Conservation (phyloP, 2,888 invertebrate species). For the Capitulum mitella region DNA sequence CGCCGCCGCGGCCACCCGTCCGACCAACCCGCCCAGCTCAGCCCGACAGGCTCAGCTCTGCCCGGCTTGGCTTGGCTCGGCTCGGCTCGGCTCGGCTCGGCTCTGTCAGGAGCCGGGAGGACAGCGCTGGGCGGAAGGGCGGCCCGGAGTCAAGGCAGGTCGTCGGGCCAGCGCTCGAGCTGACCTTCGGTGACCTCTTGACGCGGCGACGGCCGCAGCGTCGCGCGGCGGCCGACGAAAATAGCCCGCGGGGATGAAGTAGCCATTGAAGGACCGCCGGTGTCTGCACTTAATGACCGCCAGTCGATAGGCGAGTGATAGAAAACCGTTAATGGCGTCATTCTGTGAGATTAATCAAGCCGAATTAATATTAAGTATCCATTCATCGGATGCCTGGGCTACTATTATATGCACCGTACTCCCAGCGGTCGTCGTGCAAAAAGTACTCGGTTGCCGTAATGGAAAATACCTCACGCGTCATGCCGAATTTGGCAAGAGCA, state of each 20-base stretch:
- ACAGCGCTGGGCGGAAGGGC: no score
- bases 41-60: no score
- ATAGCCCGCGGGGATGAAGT: background rate
- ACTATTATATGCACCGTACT: background rate
- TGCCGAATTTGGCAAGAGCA: no score
- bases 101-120: no score
- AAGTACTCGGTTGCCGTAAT: no score
- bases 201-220: background rate
- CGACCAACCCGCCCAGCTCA: no score
- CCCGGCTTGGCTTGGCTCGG: no score
- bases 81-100: no score
- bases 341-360: background rate
- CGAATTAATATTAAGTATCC: background rate
- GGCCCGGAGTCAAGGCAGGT: no score
- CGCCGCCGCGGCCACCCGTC: no score
- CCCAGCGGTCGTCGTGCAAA: no score
- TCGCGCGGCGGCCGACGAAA: background rate
- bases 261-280: background rate
- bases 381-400: background rate
- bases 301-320: background rate
- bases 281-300: background rate
- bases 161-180: background rate
- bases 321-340: background rate
- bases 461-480: no score
- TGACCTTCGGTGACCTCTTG: background rate